Evolutionary conservation across 2,888 invertebrate species (phyloP).

Genomic region (Drosophila subsilvestris): DNA sequence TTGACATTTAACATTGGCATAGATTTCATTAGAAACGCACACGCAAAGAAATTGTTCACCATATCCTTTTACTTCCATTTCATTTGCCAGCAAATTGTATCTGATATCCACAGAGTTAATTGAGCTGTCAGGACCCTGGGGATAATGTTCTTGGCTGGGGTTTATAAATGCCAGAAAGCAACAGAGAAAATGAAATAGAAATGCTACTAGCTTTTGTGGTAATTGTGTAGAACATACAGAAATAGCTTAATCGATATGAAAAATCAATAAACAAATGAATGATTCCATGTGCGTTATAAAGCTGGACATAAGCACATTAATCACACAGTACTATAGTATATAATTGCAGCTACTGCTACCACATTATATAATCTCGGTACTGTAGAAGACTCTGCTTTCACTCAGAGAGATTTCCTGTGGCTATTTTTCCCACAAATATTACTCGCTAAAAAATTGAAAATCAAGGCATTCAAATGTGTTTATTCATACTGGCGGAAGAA

Average conservation of each 20-base stretch:
- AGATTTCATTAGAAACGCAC: slow-evolving; percentile 24
- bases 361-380: too few relatives aligned
- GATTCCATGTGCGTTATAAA: not conserved
- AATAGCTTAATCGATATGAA: slow-evolving; percentile 17
- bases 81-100: slow-evolving; percentile 22
- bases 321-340: not conserved
- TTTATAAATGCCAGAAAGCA: not conserved
- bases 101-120: slow-evolving; percentile 25
- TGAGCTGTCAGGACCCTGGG: slow-evolving; percentile 32
- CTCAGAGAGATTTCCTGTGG: not conserved
- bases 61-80: slow-evolving; percentile 3
- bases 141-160: not conserved
- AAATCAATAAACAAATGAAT: slow-evolving; percentile 1
- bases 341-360: not conserved
- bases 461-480: not conserved
- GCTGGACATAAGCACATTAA: too few relatives aligned
- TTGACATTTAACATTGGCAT: slow-evolving; percentile 42
- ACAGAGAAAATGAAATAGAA: slow-evolving; percentile 15
- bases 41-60: slow-evolving; percentile 28
- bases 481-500: not conserved
- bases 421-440: not conserved
- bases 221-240: slow-evolving; percentile 5
- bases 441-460: slow-evolving; percentile 11
- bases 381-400: not conserved
- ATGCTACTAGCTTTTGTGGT: slow-evolving; percentile 19